Conservation (phyloP, 2,797 vertebrate genomes). For the Catharus ustulatus region DNA sequence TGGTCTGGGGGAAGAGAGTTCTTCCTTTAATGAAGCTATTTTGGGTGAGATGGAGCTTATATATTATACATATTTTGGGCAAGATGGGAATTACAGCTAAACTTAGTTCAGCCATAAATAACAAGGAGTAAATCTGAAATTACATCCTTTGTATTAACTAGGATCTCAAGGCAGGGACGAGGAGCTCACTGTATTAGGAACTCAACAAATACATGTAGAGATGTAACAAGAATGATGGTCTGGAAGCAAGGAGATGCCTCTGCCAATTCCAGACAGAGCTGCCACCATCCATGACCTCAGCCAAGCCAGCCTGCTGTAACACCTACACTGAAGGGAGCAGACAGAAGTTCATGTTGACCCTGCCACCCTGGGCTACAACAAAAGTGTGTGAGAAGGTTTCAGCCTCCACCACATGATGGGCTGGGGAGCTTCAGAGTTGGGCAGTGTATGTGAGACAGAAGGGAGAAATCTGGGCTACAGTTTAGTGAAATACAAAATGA, state of each 20-base stretch:
- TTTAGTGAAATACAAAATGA: slow-evolving; percentile 29
- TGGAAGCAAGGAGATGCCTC: neutral
- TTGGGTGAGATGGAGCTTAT: neutral
- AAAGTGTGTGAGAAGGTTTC: neutral
- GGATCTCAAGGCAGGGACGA: neutral
- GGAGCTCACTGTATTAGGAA: neutral
- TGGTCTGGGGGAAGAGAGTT: neutral
- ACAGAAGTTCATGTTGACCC: neutral
- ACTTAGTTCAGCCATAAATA: neutral
- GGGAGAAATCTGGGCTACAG: slow-evolving; percentile 44
- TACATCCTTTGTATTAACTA: neutral
- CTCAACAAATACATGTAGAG: neutral
- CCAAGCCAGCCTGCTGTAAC: neutral
- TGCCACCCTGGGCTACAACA: neutral
- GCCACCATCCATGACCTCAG: neutral
- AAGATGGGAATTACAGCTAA: neutral
- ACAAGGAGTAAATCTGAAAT: neutral
- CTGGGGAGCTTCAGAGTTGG: neutral
- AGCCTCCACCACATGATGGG: neutral
- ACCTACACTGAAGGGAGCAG: neutral
- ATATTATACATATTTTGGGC: neutral
- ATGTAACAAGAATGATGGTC: neutral
- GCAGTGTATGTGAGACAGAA: slow-evolving; percentile 9
- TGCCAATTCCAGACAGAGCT: neutral
- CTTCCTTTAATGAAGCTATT: slow-evolving; percentile 27